Evolutionary conservation across 2,888 invertebrate genomes (phyloP), one percentile per base, ranked within the genome.

Genomic region (Stomorhina lunata): DNA sequence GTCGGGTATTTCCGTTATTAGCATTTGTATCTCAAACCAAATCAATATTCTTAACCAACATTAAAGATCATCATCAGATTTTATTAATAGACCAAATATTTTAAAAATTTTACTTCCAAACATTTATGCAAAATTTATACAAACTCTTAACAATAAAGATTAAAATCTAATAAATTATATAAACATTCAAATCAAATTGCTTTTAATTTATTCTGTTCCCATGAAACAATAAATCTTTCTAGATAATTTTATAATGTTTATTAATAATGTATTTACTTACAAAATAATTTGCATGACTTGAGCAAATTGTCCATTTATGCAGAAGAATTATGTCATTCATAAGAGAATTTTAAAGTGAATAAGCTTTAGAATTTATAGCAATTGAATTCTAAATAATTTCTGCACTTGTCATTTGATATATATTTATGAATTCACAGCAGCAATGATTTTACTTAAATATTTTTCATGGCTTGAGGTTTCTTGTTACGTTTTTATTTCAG

Each of bases 321-420:
- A 32, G 32, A 66, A 68, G 27, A 45, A 50, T 68, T 68, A 76
- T 76, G 76, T 77, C 59, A 77, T 77, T 68, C 32, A 40, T 59
- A 40, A 12, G 25, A 59, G 50, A 48, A 59, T 76, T 68, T 48
- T 12, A 20, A 48, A 5, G 10, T 22, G 37, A 59, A 61, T 27
- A 37, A 53, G 29, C 12, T 37, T 32, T 29, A 50, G 40, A 50
- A 43, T 50, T 77, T 6, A 34, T n/a, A 20, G 25, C 4, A 50
- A 27, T n/a, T n/a, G n/a, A n/a, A n/a, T 61, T 37, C 27, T 34
- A 55, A 2, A 63, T 32, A 63, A 63, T 40, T 57, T 37, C 7
- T 57, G 59, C 76, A 59, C 66, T 59, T 68, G 76, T 48, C 40
- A 71, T 27, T 78, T 57, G 15, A 20, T 45, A 4, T 63, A n/a